Base-by-base conservation (phyloP, 2,888 invertebrate genomes). In the Drosophila rubida region DNA sequence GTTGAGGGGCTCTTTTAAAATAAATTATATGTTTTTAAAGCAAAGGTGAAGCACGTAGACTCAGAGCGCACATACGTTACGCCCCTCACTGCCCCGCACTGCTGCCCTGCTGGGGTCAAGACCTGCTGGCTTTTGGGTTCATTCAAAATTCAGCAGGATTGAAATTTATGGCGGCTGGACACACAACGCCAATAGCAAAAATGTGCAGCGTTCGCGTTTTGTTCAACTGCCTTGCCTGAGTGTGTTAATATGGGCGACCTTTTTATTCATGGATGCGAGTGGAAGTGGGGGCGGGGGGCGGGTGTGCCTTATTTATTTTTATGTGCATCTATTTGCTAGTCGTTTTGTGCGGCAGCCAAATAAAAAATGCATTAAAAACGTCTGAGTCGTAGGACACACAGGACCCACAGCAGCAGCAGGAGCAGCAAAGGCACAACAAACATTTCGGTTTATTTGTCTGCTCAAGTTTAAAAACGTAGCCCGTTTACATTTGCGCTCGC, bases 111-210 rank as follows among this genome's bases (percentile, higher is more conserved):
- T 11, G 61, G 75, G 70, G 68, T 67, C 67, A 62, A 60, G 66
- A 48, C 50, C 14, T 32, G 39, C n/a, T 39, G 59, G 19, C 37
- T 45, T 45, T 19, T 25, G 78, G 78, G 69, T 42, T 83, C 80
- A 88, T 84, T 78, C 78, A 84, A 84, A 78, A 84, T 84, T 84
- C 80, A 84, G 68, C 61, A 88, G 84, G 80, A 88, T 78, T 88
- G 83, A 86, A 84, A 84, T 84, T 84, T 84, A 84, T 84, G 88
- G 88, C 88, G 87, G 76, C 88, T 86, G 84, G 84, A 84, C 84
- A 86, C 62, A 69, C 46, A 63, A 41, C 54, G 75, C 73, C 87
- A 76, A 87, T 74, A 72, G 85, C 69, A 59, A 69, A 69, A 70
- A 71, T 78, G 69, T 74, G 85, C 70, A 83, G 78, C 50, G 64